Conservation (phyloP, 2,888 invertebrate species). For the Synanthedon andrenaeformis region DNA sequence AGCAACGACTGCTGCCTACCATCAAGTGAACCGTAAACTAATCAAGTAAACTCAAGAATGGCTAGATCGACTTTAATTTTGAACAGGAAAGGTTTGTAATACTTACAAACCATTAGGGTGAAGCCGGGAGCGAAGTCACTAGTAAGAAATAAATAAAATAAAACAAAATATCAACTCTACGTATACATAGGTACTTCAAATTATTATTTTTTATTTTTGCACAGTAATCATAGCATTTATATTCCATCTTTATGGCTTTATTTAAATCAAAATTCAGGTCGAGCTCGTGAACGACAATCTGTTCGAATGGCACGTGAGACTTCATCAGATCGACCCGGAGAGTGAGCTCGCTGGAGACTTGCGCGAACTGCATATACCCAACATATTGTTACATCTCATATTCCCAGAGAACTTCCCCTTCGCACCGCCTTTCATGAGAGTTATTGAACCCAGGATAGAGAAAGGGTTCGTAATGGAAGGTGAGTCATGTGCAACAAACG, state of each 20-base stretch:
- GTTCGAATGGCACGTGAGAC: constrained; percentile 88
- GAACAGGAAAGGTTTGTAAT: too few relatives aligned
- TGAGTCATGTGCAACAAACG: constrained; percentile 5
- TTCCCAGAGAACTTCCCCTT: constrained; percentile 93
- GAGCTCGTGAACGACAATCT: constrained; percentile 88
- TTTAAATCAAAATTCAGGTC: constrained; percentile 46
- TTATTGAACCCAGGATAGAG: constrained; percentile 83
- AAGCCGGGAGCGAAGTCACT: too few relatives aligned
- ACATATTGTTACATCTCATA: constrained; percentile 82
- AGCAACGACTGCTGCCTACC: too few relatives aligned
- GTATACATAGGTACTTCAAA: not conserved
- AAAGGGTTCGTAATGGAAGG: constrained; percentile 92
- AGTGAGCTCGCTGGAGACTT: constrained; percentile 86
- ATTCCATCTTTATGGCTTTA: not conserved
- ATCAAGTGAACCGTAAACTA: too few relatives aligned
- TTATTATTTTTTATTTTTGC: not conserved
- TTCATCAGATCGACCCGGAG: constrained; percentile 85
- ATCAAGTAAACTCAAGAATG: too few relatives aligned
- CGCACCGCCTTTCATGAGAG: constrained; percentile 87
- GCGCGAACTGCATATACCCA: constrained; percentile 78
- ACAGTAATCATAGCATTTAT: not conserved
- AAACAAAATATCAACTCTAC: not conserved
- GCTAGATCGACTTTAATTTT: too few relatives aligned
- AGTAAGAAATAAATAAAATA: too few relatives aligned
- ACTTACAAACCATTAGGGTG: too few relatives aligned